phyloP scores from a whole-genome alignment of 2,888 invertebrate species.

The Perizoma affinitatum region DNA sequence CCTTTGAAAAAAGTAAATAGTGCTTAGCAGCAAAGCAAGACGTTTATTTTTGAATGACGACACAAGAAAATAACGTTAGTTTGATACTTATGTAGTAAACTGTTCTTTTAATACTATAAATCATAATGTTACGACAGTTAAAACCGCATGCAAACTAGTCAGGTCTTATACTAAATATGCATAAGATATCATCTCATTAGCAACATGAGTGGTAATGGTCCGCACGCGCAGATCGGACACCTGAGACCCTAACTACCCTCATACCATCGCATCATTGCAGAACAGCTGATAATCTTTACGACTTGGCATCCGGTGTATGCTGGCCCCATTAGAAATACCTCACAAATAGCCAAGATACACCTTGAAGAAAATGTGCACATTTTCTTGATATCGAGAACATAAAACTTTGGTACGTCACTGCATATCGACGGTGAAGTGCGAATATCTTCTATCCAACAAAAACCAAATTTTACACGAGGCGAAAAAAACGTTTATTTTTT shows the following conservation, averaged over 20 bases:
- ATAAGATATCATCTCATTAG: constrained; percentile 27
- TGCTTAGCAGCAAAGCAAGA: not conserved
- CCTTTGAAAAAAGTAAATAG: not conserved
- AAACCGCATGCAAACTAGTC: too few relatives aligned
- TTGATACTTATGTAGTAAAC: not conserved
- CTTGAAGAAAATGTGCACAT: constrained; percentile 36
- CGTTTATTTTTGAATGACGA: constrained; percentile 6
- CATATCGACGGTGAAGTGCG: too few relatives aligned
- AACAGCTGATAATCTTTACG: constrained; percentile 59
- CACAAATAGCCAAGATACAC: constrained; percentile 43
- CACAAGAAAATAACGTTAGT: not conserved
- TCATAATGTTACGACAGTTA: too few relatives aligned
- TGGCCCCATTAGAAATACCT: constrained; percentile 46
- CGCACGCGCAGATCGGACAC: constrained; percentile 68
- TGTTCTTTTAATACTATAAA: not conserved
- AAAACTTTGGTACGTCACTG: constrained; percentile 30
- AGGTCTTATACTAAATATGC: too few relatives aligned
- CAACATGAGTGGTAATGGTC: constrained; percentile 37
- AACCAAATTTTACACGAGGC: too few relatives aligned
- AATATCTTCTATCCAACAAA: too few relatives aligned
- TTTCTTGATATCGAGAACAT: constrained; percentile 37
- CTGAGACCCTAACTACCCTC: constrained; percentile 62
- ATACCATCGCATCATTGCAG: constrained; percentile 53
- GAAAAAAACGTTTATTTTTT: too few relatives aligned
- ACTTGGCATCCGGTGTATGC: constrained; percentile 55